Evolutionary conservation across 2,113 vertebrate genomes (phyloP), one percentile per base, ranked within the genome.

Genomic region (Centropus unirufus): DNA sequence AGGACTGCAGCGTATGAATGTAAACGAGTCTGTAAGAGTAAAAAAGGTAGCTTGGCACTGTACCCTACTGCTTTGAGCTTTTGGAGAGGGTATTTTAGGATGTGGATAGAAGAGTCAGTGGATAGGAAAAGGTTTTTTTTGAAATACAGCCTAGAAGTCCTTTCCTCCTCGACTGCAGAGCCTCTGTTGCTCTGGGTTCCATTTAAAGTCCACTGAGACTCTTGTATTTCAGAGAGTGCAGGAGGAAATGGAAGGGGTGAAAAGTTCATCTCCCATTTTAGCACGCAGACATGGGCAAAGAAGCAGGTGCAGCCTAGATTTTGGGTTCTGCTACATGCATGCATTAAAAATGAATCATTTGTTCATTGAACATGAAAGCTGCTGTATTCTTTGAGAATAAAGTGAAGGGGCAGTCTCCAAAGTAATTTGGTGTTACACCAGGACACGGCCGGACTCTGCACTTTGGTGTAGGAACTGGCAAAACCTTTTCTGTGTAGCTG

Each of bases 181-280:
- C 64, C 76, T 92, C 68, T 81, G 51, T 42, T 94, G 68, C 87
- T 91, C 52, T 59, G 62, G 21, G 34, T 78, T 94, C 89, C 89
- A 95, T 96, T 97, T 94, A 86, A 92, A 90, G 72, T 96, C 92
- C 92, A 59, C 90, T 16, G 94, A 92, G 93, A 94, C 86, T 2
- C 36, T 93, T 84, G 76, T 93, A 74, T 86, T 90, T 93, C 29
- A 2, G 64, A 75, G 39, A 59, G 72, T 78, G 79, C 39, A 40
- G 2, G 19, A 64, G 23, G 12, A 86, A 81, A 75, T 32, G 72
- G 54, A 82, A 54, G 49, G 74, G 88, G 73, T 96, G 93, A 94
- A 83, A 89, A 97, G 88, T 95, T 95, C 90, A 84, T 34, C 46
- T 86, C 89, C 49, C 2, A 2, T 89, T 95, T 95, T 87, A 95